These are phyloP conservation scores for Pampusana beccarii DNA, from an alignment of 2,113 vertebrate species.

Conservation along the genomic window DNA sequence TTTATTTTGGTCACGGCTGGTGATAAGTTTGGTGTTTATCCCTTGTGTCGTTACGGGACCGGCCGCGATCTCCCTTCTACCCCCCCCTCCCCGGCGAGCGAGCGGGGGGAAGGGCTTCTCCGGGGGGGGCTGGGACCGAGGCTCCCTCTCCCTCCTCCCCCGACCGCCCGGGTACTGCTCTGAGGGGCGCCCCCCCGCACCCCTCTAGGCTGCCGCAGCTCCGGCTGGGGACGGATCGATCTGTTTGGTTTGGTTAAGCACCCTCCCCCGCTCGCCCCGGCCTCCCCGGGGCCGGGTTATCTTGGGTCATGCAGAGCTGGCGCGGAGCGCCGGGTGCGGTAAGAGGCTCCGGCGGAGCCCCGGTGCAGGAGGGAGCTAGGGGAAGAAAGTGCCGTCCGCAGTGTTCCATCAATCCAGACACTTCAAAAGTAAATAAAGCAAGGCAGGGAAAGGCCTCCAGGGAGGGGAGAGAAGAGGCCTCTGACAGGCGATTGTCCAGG, in stretches of 20 bases:
- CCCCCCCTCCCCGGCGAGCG: too few species aligned
- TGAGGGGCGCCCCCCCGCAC: background rate
- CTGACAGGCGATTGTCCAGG: conserved; percentile 46
- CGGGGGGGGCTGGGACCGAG: too few species aligned
- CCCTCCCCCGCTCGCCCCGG: background rate
- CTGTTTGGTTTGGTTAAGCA: background rate
- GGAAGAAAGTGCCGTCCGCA: background rate
- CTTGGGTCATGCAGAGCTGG: conserved; percentile 30
- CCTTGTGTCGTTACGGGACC: conserved; percentile 42
- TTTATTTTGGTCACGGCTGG: conserved; percentile 70
- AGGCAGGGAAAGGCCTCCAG: conserved; percentile 25
- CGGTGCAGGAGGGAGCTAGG: background rate
- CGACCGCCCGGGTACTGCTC: background rate
- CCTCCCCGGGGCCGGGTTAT: conserved; percentile 45
- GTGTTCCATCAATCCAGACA: conserved; percentile 19
- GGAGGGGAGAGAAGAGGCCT: conserved; percentile 39
- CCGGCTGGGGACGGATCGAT: background rate
- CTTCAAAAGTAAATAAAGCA: conserved; percentile 63
- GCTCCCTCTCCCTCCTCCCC: background rate
- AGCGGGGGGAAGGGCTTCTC: background rate
- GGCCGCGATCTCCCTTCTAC: background rate
- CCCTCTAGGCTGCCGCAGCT: background rate
- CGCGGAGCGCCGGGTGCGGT: conserved; percentile 25
- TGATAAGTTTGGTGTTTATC: conserved; percentile 66
- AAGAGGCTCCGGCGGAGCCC: background rate